Evolutionary conservation across 2,888 invertebrate genomes (phyloP).

Genomic region (Ommatoiulus sabulosus): DNA sequence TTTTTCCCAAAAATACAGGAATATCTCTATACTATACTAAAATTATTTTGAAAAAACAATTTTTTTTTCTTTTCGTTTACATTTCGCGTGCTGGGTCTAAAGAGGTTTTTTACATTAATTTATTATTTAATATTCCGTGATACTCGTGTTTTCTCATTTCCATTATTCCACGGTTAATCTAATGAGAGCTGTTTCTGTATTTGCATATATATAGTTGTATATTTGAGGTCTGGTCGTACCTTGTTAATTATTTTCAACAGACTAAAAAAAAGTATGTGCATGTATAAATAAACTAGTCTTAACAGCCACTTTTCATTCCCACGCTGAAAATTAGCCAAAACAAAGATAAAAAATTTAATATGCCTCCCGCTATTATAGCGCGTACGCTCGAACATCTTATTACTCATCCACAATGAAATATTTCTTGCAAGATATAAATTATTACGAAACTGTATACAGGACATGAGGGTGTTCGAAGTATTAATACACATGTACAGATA

Average conservation of each 20-base stretch:
- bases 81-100: background rate
- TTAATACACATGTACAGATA: too few species aligned
- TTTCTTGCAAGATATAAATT: too few species aligned
- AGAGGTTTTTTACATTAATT: background rate
- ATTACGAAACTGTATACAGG: too few species aligned
- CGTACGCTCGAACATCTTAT: too few species aligned
- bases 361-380: too few species aligned
- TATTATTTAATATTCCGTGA: slow-evolving; percentile 2
- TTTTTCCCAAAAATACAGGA: background rate
- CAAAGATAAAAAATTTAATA: background rate
- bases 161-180: background rate
- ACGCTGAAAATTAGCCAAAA: background rate
- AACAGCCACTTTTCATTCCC: background rate
- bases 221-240: background rate
- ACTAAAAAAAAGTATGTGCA: background rate
- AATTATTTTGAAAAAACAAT: background rate
- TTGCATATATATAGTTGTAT: slow-evolving; percentile 5
- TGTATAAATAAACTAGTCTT: background rate
- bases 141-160: background rate
- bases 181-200: background rate
- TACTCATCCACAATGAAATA: too few species aligned
- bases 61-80: background rate
- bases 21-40: background rate
- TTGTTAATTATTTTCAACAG: background rate
- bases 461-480: too few species aligned